Conservation (phyloP, 2,797 vertebrate species). For the Tolypeutes matacus region DNA sequence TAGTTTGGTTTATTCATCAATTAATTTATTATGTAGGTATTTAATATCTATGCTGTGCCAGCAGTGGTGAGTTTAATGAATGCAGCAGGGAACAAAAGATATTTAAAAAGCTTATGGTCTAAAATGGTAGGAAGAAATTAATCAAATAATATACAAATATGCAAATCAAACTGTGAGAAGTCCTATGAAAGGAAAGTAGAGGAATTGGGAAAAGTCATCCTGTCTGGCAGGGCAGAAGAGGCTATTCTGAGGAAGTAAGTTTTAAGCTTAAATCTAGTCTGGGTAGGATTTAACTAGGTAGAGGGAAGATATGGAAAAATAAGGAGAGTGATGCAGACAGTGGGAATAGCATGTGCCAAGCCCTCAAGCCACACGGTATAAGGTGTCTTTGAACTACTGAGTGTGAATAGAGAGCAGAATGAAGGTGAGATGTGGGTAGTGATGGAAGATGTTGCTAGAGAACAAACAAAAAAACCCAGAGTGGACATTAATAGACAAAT, state of each 20-base stretch:
- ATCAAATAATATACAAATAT: not conserved
- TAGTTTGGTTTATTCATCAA: not conserved
- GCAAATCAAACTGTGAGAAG: not conserved
- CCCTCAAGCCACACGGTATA: not conserved
- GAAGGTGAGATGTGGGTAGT: not conserved
- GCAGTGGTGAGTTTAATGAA: not conserved
- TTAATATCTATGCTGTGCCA: not conserved
- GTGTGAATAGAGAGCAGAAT: not conserved
- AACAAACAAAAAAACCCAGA: not conserved
- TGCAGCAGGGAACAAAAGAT: not conserved
- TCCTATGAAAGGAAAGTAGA: not conserved
- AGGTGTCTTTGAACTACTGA: not conserved
- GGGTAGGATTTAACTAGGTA: not conserved
- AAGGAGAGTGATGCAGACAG: not conserved
- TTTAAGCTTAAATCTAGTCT: not conserved
- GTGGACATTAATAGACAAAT: not conserved
- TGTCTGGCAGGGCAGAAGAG: not conserved
- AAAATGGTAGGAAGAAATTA: not conserved
- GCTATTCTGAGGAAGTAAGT: not conserved
- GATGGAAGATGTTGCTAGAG: not conserved
- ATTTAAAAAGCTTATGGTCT: constrained; percentile 1
- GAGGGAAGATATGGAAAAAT: not conserved
- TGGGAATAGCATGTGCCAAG: not conserved
- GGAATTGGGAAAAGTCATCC: not conserved
- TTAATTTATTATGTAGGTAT: constrained; percentile 2